Evolutionary conservation across 2,797 vertebrate species (phyloP).

Genomic region (Crocidura indochinensis): DNA sequence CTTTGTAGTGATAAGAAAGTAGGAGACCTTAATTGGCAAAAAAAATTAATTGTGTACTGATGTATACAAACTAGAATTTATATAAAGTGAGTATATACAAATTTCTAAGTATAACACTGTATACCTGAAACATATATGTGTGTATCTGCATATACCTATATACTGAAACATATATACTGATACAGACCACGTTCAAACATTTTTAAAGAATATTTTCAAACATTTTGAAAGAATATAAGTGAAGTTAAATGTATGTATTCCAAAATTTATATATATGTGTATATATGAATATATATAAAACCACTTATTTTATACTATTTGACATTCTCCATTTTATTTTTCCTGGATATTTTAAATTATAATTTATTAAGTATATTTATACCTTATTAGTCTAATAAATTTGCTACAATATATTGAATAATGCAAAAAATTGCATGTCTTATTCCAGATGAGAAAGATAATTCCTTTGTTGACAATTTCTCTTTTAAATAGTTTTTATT

Average conservation of each 20-base stretch:
- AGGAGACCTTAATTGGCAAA: not conserved
- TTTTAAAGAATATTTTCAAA: no score
- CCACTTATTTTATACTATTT: not conserved
- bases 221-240: not conserved
- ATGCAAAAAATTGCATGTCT: not conserved
- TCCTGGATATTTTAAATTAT: not conserved
- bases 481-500: no score
- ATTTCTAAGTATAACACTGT: not conserved
- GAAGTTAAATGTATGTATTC: conserved; percentile 1
- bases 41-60: not conserved
- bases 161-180: not conserved
- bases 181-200: not conserved
- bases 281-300: not conserved
- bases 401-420: not conserved
- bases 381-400: not conserved
- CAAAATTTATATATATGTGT: not conserved
- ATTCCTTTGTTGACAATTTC: no score
- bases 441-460: not conserved
- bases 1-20: no score
- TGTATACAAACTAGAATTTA: not conserved
- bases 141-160: no score
- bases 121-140: not conserved
- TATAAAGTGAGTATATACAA: not conserved
- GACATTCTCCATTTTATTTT: not conserved
- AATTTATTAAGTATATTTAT: not conserved